A percentile compares a stretch with the other conserved stretches of the same genome.
Evolutionary conservation across 2,113 vertebrate species (phyloP).

Genomic region (Pungitius pungitius): DNA sequence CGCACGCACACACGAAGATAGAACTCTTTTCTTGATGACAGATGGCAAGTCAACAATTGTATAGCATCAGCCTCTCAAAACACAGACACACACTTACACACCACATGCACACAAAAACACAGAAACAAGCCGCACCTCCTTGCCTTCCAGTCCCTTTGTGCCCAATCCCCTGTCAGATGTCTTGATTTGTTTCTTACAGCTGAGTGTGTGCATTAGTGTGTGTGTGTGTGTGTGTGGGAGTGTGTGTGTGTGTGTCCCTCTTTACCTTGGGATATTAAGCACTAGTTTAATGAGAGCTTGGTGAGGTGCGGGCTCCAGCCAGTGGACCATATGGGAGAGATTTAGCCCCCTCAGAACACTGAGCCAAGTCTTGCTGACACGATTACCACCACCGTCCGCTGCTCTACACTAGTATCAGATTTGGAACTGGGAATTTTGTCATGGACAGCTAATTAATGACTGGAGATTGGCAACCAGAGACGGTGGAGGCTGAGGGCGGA

Average conservation of each 20-base stretch:
- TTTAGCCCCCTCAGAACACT: constrained; percentile 96
- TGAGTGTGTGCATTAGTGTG: constrained; percentile 47
- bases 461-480: constrained; percentile 64
- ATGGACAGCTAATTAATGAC: constrained; percentile 74
- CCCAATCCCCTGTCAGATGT: constrained; percentile 53
- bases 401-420: constrained; percentile 79
- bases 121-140: constrained; percentile 74
- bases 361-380: constrained; percentile 94
- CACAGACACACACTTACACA: constrained; percentile 48
- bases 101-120: constrained; percentile 66
- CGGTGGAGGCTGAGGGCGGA: constrained; percentile 48
- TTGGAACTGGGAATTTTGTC: constrained; percentile 64
- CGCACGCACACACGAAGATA: constrained; percentile 73
- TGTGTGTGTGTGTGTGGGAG: constrained; percentile 43
- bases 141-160: constrained; percentile 59
- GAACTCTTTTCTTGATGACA: constrained; percentile 89
- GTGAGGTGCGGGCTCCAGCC: constrained; percentile 90
- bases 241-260: constrained; percentile 36
- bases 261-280: constrained; percentile 83
- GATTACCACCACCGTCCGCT: constrained; percentile 90
- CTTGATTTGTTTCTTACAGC: constrained; percentile 62
- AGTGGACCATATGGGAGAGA: constrained; percentile 96
- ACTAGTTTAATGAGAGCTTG: constrained; percentile 84
- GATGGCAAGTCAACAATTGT: constrained; percentile 98
- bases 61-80: constrained; percentile 80